Evolutionary conservation across 2,797 vertebrate species (phyloP).

Genomic region (Anolis apletophallus): DNA sequence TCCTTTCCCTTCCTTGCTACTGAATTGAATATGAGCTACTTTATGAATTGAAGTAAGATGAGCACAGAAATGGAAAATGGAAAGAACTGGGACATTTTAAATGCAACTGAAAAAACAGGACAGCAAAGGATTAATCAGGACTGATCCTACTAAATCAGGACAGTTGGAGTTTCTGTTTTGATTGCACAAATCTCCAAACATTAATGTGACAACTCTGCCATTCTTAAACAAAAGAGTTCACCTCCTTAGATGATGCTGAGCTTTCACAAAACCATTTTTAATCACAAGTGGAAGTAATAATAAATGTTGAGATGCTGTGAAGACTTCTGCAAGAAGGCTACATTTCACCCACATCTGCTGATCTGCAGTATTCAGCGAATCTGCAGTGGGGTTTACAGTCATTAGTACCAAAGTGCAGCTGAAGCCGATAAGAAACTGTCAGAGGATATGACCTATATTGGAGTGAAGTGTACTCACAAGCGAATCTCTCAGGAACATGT

Average conservation of each 20-base stretch:
- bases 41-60: too few species aligned
- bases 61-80: too few species aligned
- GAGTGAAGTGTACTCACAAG: background rate
- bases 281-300: slow-evolving; percentile 61
- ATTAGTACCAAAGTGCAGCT: slow-evolving; percentile 12
- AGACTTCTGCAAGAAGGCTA: background rate
- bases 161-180: too few species aligned
- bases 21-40: too few species aligned
- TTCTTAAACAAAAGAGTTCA: background rate
- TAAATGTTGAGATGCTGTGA: slow-evolving; percentile 19
- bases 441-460: slow-evolving; percentile 30
- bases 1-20: too few species aligned
- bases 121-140: too few species aligned
- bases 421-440: slow-evolving; percentile 12
- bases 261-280: slow-evolving; percentile 44
- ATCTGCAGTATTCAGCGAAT: slow-evolving; percentile 11
- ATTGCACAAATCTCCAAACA: background rate
- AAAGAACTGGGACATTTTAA: too few species aligned
- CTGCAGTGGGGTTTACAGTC: slow-evolving; percentile 1
- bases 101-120: too few species aligned
- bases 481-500: slow-evolving; percentile 44
- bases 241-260: slow-evolving; percentile 48
- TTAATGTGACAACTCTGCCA: background rate
- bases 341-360: slow-evolving; percentile 42
- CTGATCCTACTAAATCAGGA: too few species aligned